Conservation (phyloP, 92 coral and sea anemone species). For the Porites divaricata region DNA sequence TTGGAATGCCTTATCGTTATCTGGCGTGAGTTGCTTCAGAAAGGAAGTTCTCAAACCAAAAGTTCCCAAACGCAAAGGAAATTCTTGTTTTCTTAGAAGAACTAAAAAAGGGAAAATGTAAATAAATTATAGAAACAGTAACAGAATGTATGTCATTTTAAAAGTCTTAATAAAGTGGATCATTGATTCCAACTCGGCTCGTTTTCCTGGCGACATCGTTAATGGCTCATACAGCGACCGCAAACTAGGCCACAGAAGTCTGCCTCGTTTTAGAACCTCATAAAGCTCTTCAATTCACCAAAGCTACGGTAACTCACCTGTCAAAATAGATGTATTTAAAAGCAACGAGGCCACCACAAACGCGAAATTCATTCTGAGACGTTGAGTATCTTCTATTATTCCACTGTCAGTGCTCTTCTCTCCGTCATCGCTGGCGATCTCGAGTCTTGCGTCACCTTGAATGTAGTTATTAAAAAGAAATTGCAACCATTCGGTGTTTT, state of each 20-base stretch:
- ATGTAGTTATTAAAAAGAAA: constrained; percentile 4
- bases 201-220: background rate
- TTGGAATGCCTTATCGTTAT: background rate
- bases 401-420: background rate
- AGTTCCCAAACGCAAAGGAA: too few relatives aligned
- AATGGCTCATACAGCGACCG: background rate
- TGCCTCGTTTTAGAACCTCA: background rate
- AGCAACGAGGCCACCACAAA: constrained; percentile 14
- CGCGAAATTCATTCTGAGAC: constrained; percentile 12
- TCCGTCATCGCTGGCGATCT: background rate
- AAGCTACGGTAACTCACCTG: constrained; percentile 22
- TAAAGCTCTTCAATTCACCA: background rate
- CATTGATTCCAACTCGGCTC: background rate
- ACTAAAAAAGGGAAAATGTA: too few relatives aligned
- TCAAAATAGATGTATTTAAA: constrained; percentile 14
- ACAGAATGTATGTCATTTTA: background rate
- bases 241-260: background rate
- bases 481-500: constrained; percentile 16
- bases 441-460: constrained; percentile 14
- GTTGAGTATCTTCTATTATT: background rate
- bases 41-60: too few relatives aligned
- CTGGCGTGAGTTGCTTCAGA: background rate
- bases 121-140: too few relatives aligned
- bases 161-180: background rate
- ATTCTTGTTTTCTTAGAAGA: too few relatives aligned